These are phyloP conservation scores for Brenthis ino DNA, from an alignment of 2,888 invertebrate genomes.

Conservation along the genomic window DNA sequence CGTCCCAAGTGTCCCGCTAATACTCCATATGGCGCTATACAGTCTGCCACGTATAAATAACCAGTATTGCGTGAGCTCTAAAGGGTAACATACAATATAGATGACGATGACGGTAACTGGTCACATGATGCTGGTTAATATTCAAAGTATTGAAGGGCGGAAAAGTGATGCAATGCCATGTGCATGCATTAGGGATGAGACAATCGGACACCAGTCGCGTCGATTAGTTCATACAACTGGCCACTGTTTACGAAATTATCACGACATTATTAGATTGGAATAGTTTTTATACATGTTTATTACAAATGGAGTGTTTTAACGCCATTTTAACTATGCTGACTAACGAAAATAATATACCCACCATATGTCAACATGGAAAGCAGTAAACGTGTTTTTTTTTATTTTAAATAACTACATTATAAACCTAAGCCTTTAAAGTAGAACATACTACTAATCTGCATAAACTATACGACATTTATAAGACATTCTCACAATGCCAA, in stretches of 20 bases:
- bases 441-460: not conserved
- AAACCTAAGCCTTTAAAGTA: not conserved
- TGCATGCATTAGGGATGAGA: conserved; percentile 80
- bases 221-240: conserved; percentile 74
- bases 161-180: conserved; percentile 77
- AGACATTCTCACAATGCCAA: conserved; percentile 36
- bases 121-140: conserved; percentile 56
- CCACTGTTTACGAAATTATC: conserved; percentile 41
- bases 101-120: conserved; percentile 38
- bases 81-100: conserved; percentile 21
- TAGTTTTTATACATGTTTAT: not conserved
- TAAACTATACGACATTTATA: conserved; percentile 9
- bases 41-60: conserved; percentile 64
- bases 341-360: not conserved
- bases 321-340: not conserved
- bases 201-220: conserved; percentile 66
- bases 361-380: no score
- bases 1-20: conserved; percentile 78
- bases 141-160: conserved; percentile 70
- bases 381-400: no score
- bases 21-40: conserved; percentile 79
- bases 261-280: conserved; percentile 25
- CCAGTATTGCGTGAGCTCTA: conserved; percentile 54
- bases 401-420: no score
- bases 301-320: not conserved